A percentile compares a stretch with the other conserved stretches of the same genome.
Evolutionary conservation across 1,140 invertebrate species (phyloP).

Genomic region (Drosophila rhopaloa): DNA sequence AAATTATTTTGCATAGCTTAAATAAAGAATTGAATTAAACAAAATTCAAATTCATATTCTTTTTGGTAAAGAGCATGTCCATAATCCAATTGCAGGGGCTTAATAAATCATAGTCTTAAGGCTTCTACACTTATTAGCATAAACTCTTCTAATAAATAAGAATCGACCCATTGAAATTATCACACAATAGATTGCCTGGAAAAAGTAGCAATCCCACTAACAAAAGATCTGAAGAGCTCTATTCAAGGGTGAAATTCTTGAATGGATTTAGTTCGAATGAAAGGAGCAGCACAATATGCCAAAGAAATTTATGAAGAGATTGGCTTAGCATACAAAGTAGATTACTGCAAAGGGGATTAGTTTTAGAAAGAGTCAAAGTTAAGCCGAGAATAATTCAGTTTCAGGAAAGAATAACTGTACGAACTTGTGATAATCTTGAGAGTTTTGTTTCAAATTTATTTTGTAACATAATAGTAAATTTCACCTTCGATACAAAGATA

Average conservation of each 20-base stretch:
- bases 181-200: slow-evolving; percentile 28
- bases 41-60: not conserved
- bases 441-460: not conserved
- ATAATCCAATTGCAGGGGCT: not conserved
- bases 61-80: not conserved
- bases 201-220: slow-evolving; percentile 44
- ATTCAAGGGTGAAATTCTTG: slow-evolving; percentile 35
- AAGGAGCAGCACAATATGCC: slow-evolving; percentile 24
- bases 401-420: not conserved
- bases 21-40: too few relatives aligned
- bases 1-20: slow-evolving; percentile 13
- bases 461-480: not conserved
- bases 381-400: slow-evolving; percentile 21
- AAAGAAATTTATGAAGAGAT: slow-evolving; percentile 43
- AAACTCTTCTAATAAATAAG: slow-evolving; percentile 43
- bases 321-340: slow-evolving; percentile 43
- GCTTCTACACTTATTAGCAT: slow-evolving; percentile 26
- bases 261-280: slow-evolving; percentile 23
- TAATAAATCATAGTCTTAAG: slow-evolving; percentile 27
- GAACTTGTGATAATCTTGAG: not conserved
- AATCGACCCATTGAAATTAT: slow-evolving; percentile 17
- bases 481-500: too few relatives aligned
- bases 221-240: slow-evolving; percentile 42
- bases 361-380: slow-evolving; percentile 9
- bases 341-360: slow-evolving; percentile 31